Base-by-base conservation (phyloP, 2,113 vertebrate genomes). In the Oryzias javanicus region DNA sequence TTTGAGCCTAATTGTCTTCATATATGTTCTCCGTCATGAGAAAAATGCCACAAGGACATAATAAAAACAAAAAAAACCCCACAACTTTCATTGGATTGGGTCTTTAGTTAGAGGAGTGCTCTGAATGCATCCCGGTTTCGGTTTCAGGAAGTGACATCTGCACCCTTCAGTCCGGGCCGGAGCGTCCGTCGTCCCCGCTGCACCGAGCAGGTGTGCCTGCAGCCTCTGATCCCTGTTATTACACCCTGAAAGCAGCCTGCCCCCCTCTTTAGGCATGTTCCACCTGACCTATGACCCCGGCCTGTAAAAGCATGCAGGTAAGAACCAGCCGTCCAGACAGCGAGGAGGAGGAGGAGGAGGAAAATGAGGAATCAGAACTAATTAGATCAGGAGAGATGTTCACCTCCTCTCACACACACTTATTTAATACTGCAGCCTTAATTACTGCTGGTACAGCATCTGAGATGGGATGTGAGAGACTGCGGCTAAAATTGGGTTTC, bases 401-500 rank as follows among this genome's bases (percentile, higher is more conserved):
- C 71, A 77, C 64, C 68, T 59, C 46, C 42, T 66, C 76, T 47
- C 76, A 68, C 70, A 65, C 64, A 52, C 79, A 42, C 20, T 88
- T 66, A 85, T 88, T 87, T 83, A 75, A 88, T 81, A 81, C 74
- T 64, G 62, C 84, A 74, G 73, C 72, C 67, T 71, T 84, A 84
- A 83, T 81, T 67, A 82, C 79, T 55, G 72, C 70, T 57, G 79
- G 60, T 83, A 66, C 69, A 63, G 72, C 63, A 60, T 59, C 76
- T 27, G 55, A 72, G 83, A 83, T 62, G 80, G 81, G 80, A 64
- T 20, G 64, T 4, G 24, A 62, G 50, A 85, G 82, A 79, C 60
- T 65, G 74, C 42, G 48, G 77, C 78, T 84, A 60, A 76, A 85
- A 88, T 83, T 83, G 60, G 79, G 76, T 76, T 78, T 79, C 72